These are phyloP conservation scores for Oreortyx pictus DNA, from an alignment of 2,797 vertebrate species.

Conservation along the genomic window DNA sequence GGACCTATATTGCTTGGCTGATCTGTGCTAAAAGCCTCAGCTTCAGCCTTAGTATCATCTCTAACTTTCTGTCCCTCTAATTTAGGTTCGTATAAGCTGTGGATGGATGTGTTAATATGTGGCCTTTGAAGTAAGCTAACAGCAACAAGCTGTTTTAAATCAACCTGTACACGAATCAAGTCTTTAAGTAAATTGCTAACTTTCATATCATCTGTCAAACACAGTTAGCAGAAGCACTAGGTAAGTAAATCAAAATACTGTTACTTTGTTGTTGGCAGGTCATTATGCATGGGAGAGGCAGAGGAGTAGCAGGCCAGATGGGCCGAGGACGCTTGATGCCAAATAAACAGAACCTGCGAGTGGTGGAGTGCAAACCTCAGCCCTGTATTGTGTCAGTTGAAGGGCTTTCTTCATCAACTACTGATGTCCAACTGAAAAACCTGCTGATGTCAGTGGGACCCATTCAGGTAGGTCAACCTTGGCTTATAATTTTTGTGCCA, in stretches of 20 bases:
- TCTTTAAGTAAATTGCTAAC: conserved; percentile 3
- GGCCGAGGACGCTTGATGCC: conserved; percentile 85
- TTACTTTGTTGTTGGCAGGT: conserved; percentile 85
- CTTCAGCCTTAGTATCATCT: neutral
- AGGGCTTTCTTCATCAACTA: conserved; percentile 96
- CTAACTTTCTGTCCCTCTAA: neutral
- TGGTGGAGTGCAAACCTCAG: conserved; percentile 85
- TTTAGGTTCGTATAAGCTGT: neutral
- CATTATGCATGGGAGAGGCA: conserved; percentile 89
- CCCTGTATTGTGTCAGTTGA: conserved; percentile 92
- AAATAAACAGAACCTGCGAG: conserved; percentile 87
- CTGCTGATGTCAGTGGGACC: conserved; percentile 96
- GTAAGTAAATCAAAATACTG: conserved; percentile 55
- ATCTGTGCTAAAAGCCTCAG: neutral
- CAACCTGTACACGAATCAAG: neutral
- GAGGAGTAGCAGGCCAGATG: conserved; percentile 84
- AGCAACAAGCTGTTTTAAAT: conserved; percentile 31
- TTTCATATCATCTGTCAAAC: neutral
- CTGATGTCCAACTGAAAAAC: conserved; percentile 91
- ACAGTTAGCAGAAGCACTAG: conserved; percentile 12
- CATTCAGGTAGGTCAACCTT: conserved; percentile 88
- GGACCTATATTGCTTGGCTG: neutral
- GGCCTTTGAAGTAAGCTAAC: neutral
- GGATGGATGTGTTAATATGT: neutral
- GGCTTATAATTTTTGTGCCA: conserved; percentile 61